phyloP scores from a whole-genome alignment of 2,888 invertebrate species.

The Cerastis rubricosa region DNA sequence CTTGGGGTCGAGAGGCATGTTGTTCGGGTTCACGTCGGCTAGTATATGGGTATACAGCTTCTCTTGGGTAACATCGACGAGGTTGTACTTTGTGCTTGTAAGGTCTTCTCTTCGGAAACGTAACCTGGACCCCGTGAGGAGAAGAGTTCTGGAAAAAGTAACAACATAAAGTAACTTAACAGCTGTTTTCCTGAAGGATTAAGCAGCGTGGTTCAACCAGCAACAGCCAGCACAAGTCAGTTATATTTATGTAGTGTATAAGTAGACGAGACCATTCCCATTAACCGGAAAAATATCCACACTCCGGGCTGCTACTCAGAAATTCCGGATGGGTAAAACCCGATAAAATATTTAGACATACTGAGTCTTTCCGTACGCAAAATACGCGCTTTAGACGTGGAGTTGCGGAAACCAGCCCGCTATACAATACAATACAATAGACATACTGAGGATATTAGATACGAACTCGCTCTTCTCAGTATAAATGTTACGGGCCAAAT shows the following conservation, averaged over 20 bases:
- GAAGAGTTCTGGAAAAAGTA: constrained; percentile 27
- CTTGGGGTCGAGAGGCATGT: constrained; percentile 34
- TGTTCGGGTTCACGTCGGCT: constrained; percentile 54
- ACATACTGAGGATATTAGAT: no score
- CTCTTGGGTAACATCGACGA: constrained; percentile 31
- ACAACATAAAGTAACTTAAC: background rate
- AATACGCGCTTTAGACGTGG: no score
- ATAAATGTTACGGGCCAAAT: background rate
- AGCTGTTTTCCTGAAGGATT: background rate
- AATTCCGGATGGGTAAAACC: background rate
- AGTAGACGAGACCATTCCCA: background rate
- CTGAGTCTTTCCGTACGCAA: no score
- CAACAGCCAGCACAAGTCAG: no score
- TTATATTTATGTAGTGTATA: no score
- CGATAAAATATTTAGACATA: no score
- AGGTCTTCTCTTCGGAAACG: constrained; percentile 37
- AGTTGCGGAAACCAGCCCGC: no score
- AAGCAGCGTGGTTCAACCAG: background rate
- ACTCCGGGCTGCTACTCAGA: no score
- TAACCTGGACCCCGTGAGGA: constrained; percentile 11
- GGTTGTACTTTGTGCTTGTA: constrained; percentile 42
- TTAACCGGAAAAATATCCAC: background rate
- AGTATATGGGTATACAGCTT: constrained; percentile 45
- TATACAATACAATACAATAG: no score
- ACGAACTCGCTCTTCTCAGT: background rate